These are phyloP conservation scores for Doris montereyensis DNA, from an alignment of 2,888 invertebrate species.

Conservation along the genomic window DNA sequence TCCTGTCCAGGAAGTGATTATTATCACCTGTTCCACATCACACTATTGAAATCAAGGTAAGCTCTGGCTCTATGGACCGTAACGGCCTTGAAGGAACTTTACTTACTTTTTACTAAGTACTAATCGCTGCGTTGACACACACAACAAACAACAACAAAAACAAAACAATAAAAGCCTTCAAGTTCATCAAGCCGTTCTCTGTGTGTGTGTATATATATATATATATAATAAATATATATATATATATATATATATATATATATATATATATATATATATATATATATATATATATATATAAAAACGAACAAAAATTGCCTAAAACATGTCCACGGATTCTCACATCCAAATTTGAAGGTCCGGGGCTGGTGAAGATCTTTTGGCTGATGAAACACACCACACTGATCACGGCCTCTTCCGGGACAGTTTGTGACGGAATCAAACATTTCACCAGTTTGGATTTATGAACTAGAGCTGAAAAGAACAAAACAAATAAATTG, in stretches of 20 bases:
- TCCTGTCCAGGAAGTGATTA: too few relatives aligned
- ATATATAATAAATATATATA: too few relatives aligned
- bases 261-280: neutral
- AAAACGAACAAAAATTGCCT: neutral
- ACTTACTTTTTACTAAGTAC: too few relatives aligned
- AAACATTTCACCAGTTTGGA: constrained; percentile 58
- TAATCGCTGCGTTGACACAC: too few relatives aligned
- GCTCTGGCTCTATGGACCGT: too few relatives aligned
- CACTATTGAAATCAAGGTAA: too few relatives aligned
- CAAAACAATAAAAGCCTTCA: too few relatives aligned
- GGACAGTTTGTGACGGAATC: constrained; percentile 59
- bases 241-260: neutral
- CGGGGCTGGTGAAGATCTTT: constrained; percentile 59
- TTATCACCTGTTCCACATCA: too few relatives aligned
- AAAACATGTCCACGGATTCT: constrained; percentile 22
- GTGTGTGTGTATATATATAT: too few relatives aligned
- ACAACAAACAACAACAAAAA: too few relatives aligned
- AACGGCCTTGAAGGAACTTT: too few relatives aligned
- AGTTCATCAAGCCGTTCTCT: too few relatives aligned
- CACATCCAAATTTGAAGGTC: constrained; percentile 62
- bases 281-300: neutral
- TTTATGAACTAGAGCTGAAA: constrained; percentile 56
- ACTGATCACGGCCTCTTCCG: constrained; percentile 57
- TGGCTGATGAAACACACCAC: constrained; percentile 53
- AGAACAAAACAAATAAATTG: constrained; percentile 26